Evolutionary conservation across 1,140 invertebrate genomes (phyloP).

Genomic region (Cydia strobilella): DNA sequence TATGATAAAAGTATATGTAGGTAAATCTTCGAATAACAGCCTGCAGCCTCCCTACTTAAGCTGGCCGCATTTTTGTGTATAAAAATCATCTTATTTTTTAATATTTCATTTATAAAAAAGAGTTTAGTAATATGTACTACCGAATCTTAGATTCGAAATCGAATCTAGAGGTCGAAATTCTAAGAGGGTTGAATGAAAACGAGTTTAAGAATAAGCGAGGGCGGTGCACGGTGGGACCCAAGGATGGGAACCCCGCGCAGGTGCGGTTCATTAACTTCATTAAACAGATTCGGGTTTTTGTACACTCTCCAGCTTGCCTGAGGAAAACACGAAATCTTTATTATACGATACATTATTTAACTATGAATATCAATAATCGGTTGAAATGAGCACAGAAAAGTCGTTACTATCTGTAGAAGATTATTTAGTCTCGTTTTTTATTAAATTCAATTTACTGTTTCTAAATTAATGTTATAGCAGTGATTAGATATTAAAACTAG

Average conservation of each 20-base stretch:
- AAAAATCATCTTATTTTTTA: too few relatives aligned
- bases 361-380: neutral
- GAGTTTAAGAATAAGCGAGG: neutral
- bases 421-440: neutral
- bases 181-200: neutral
- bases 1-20: too few relatives aligned
- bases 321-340: neutral
- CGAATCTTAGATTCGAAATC: too few relatives aligned
- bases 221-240: neutral
- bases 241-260: neutral
- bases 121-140: neutral
- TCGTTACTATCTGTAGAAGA: neutral
- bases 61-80: too few relatives aligned
- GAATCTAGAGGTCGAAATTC: neutral
- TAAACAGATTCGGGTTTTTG: constrained; percentile 9
- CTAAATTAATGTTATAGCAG: neutral
- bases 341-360: neutral
- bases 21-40: too few relatives aligned
- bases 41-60: too few relatives aligned
- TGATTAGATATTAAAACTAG: too few relatives aligned
- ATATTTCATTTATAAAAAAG: too few relatives aligned
- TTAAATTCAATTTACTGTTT: neutral
- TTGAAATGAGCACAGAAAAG: neutral
- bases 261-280: neutral
- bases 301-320: neutral